phyloP scores from a whole-genome alignment of 2,888 invertebrate genomes.

The Ctena decussata region DNA sequence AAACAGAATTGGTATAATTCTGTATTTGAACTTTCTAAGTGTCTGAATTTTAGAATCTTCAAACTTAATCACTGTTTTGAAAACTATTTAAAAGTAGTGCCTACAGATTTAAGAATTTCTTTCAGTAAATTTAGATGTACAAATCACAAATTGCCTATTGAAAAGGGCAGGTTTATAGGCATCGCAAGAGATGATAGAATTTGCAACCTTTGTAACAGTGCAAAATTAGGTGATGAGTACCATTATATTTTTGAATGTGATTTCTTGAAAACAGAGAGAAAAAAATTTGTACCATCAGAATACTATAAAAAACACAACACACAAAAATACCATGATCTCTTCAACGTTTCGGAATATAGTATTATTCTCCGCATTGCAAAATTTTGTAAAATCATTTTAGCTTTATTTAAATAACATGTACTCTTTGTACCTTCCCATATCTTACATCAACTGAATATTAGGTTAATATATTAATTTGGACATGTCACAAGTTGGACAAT shows the following conservation, averaged over 20 bases:
- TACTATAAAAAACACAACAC: neutral
- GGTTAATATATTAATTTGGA: neutral
- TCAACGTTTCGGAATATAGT: neutral
- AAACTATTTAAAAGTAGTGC: neutral
- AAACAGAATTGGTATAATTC: conserved; percentile 4
- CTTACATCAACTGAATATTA: neutral
- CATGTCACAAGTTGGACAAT: neutral
- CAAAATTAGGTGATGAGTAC: neutral
- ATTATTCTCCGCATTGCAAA: neutral
- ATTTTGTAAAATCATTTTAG: neutral
- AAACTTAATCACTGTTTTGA: neutral
- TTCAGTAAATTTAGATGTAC: neutral
- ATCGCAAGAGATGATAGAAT: neutral
- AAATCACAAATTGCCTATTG: neutral
- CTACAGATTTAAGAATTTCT: conserved; percentile 8
- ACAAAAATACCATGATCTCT: neutral
- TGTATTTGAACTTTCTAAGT: neutral
- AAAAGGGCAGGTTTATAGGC: neutral
- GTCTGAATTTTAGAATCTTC: neutral
- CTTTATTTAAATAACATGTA: neutral
- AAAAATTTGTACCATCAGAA: neutral
- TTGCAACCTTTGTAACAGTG: neutral
- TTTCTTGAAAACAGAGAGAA: neutral
- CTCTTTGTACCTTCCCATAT: conserved; percentile 8
- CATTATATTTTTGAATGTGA: neutral